Conservation (phyloP, 1,140 invertebrate genomes). For the Aplysia californica region DNA sequence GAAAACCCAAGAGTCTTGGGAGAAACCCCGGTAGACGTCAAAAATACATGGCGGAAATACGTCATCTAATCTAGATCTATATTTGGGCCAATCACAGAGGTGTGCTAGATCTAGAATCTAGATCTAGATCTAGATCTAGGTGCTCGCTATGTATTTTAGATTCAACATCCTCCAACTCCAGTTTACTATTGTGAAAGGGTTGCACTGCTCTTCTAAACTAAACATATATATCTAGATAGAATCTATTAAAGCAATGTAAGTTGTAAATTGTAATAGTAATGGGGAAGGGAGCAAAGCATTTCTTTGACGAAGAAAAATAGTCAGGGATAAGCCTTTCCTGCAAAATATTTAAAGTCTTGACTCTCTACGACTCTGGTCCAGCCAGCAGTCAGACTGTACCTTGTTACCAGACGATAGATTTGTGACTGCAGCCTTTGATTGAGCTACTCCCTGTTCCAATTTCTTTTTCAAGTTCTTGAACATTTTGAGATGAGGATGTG, state of each 20-base stretch:
- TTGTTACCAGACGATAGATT: conserved; percentile 35
- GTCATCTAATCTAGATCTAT: too few species aligned
- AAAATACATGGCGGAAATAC: too few species aligned
- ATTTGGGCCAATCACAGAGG: too few species aligned
- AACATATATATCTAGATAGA: too few species aligned
- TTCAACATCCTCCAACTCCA: too few species aligned
- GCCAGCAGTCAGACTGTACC: background rate
- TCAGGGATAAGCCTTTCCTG: background rate
- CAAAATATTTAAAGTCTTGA: background rate
- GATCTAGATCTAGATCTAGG: too few species aligned
- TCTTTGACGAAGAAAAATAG: background rate
- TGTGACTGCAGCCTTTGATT: conserved; percentile 52
- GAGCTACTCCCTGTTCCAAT: conserved; percentile 57
- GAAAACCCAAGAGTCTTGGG: too few species aligned
- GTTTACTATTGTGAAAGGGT: too few species aligned
- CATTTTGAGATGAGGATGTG: conserved; percentile 47
- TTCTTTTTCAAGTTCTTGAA: conserved; percentile 62
- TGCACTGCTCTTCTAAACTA: too few species aligned
- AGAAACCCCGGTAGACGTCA: too few species aligned
- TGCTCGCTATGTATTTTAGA: too few species aligned
- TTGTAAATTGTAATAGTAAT: background rate
- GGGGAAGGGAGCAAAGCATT: background rate
- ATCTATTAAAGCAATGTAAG: background rate
- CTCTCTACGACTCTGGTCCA: background rate
- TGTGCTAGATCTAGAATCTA: too few species aligned